These are phyloP conservation scores for Astyanax mexicanus DNA, from an alignment of 2,797 vertebrate species.

Conservation along the genomic window DNA sequence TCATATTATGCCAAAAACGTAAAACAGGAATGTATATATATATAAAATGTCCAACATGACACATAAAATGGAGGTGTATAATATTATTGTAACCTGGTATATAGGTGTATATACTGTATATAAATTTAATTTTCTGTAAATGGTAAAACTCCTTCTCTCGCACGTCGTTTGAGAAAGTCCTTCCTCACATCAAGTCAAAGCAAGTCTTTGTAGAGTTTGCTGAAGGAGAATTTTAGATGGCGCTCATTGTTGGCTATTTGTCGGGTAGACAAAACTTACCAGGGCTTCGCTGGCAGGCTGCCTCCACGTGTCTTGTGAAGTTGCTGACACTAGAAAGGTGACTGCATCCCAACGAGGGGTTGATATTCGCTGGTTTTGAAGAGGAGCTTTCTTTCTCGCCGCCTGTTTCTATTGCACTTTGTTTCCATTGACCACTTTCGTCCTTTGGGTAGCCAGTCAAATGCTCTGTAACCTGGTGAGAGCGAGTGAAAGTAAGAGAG, in stretches of 20 bases:
- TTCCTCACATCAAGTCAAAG: background rate
- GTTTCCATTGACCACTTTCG: slow-evolving; percentile 49
- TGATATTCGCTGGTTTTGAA: slow-evolving; percentile 55
- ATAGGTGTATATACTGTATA: no score
- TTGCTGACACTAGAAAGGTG: slow-evolving; percentile 66
- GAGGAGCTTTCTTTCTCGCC: slow-evolving; percentile 39
- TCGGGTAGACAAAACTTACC: slow-evolving; percentile 25
- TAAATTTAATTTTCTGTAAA: background rate
- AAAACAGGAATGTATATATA: no score
- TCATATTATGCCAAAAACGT: no score
- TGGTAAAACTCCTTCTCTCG: background rate
- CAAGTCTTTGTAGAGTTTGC: slow-evolving; percentile 7
- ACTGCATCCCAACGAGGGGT: slow-evolving; percentile 61
- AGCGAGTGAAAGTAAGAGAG: slow-evolving; percentile 32
- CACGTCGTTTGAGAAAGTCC: background rate
- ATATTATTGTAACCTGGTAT: no score
- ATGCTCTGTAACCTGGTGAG: slow-evolving; percentile 53
- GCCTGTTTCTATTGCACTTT: slow-evolving; percentile 38
- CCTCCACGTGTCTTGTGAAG: slow-evolving; percentile 62
- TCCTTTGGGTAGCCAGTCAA: slow-evolving; percentile 46
- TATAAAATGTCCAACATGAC: no score
- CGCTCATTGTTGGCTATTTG: slow-evolving; percentile 23
- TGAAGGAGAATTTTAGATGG: slow-evolving; percentile 14
- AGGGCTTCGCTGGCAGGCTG: slow-evolving; percentile 52
- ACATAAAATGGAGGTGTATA: no score